Evolutionary conservation across 2,113 vertebrate genomes (phyloP).

Genomic region (Centropus bengalensis): DNA sequence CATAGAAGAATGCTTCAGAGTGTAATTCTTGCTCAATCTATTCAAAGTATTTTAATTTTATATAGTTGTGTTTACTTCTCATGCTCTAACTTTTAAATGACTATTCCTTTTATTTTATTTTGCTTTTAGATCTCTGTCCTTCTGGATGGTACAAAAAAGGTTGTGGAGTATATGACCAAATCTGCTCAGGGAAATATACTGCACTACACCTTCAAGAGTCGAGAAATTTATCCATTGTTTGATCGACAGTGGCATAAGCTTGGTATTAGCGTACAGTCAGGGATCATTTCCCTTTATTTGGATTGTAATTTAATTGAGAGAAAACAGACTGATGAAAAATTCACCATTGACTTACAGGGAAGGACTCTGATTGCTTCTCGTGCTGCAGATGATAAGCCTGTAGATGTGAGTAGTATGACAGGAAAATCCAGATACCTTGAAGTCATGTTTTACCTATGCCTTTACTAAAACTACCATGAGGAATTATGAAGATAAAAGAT

Average conservation of each 20-base stretch:
- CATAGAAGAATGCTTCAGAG: not conserved
- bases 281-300: conserved; percentile 86
- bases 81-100: not conserved
- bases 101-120: not conserved
- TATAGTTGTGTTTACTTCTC: not conserved
- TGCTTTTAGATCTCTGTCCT: conserved; percentile 84
- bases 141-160: conserved; percentile 89
- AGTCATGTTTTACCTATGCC: not conserved
- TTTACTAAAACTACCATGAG: not conserved
- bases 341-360: conserved; percentile 80
- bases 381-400: conserved; percentile 88
- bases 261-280: conserved; percentile 83
- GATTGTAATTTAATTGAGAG: conserved; percentile 92
- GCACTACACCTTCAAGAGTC: conserved; percentile 89
- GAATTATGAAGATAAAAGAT: not conserved
- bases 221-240: conserved; percentile 90
- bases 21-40: not conserved
- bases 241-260: conserved; percentile 97
- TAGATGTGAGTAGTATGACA: conserved; percentile 85
- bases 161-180: conserved; percentile 86
- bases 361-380: conserved; percentile 86
- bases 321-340: conserved; percentile 80
- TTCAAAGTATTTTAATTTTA: not conserved
- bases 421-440: not conserved
- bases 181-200: conserved; percentile 79